Evolutionary conservation across 2,797 vertebrate genomes (phyloP).

Genomic region (Acestrorhynchus altus): DNA sequence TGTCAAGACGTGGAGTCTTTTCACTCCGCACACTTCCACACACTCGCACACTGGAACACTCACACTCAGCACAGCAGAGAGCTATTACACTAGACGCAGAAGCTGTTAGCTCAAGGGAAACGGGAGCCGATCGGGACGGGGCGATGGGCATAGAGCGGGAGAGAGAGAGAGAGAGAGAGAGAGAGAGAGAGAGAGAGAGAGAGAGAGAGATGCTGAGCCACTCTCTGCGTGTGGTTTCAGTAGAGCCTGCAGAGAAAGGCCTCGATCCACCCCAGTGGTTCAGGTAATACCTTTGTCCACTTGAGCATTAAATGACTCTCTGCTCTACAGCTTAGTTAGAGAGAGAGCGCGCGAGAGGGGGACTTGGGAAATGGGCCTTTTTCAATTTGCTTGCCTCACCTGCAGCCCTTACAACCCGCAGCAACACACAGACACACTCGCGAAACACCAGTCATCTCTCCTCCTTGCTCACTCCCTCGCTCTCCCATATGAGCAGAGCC

Average conservation of each 20-base stretch:
- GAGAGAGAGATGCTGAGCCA: conserved; percentile 69
- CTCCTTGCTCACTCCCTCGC: conserved; percentile 48
- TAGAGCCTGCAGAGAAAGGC: conserved; percentile 75
- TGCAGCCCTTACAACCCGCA: conserved; percentile 46
- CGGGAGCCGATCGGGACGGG: conserved; percentile 66
- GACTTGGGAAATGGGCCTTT: conserved; percentile 72
- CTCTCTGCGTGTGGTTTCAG: conserved; percentile 78
- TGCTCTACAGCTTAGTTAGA: conserved; percentile 85
- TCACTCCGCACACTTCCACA: conserved; percentile 32
- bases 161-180: conserved; percentile 37
- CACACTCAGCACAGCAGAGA: conserved; percentile 46
- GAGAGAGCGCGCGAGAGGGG: conserved; percentile 64
- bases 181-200: conserved; percentile 36
- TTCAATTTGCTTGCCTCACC: conserved; percentile 65
- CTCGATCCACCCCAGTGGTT: conserved; percentile 81
- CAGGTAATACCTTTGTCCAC: conserved; percentile 87
- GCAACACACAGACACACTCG: conserved; percentile 37
- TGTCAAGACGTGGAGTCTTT: conserved; percentile 50
- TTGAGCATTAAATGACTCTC: conserved; percentile 85
- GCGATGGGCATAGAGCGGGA: conserved; percentile 40
- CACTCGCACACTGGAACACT: conserved; percentile 46
- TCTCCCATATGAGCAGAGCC: conserved; percentile 78
- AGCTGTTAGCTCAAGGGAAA: conserved; percentile 72
- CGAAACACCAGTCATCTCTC: conserved; percentile 25
- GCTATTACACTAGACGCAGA: conserved; percentile 57